Evolutionary conservation across 53 echinoderm and acorn worm species (phyloP), one percentile per base, ranked within the genome.

Genomic region (Henricia sp.): DNA sequence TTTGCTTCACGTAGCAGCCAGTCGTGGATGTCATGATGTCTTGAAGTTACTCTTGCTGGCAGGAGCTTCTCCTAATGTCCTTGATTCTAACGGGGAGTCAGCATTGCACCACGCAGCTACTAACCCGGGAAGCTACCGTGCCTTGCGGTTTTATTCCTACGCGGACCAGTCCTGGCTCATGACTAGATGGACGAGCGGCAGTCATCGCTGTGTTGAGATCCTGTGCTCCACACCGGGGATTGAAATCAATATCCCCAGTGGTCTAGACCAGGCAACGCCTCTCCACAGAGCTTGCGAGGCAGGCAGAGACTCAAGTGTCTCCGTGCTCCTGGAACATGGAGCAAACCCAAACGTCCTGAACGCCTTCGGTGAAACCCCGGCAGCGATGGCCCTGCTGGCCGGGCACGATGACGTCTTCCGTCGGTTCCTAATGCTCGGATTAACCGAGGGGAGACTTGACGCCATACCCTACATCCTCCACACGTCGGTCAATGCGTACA

Each of bases 231-330:
- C 16, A 34, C 55, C 71, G 29, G 83, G 89, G 12, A 74, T 54
- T 27, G 74, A 83, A 23, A 35, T 89, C 19, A 74, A 83, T 34
- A 74, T 74, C 83, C 37, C 19, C 53, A 80, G 80, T 57, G 46
- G 48, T 4, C 21, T 63, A 2, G 89, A 89, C 36, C 63, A 67
- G n/a, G 67, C 83, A 3, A 83, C 89, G 16, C 67, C 89, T 32
- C 76, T 89, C 6, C 89, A 89, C 52, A 63, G 83, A 19, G 89
- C 83, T 24, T 83, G 83, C 67, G 73, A 83, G 74, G 83, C 83
- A 27, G 83, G 83, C 42, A 65, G 83, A 10, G 52, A 65, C 17
- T 43, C 89, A 12, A 83, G 68, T 46, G 83, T 83, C 25, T 23
- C 53, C n/a, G 38, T 68, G 53, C 59, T 89, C 26, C 16, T 83